phyloP scores from a whole-genome alignment of 30 jellyfish, hydroid and myxozoan species.

The Pseudorhiza aurosa region DNA sequence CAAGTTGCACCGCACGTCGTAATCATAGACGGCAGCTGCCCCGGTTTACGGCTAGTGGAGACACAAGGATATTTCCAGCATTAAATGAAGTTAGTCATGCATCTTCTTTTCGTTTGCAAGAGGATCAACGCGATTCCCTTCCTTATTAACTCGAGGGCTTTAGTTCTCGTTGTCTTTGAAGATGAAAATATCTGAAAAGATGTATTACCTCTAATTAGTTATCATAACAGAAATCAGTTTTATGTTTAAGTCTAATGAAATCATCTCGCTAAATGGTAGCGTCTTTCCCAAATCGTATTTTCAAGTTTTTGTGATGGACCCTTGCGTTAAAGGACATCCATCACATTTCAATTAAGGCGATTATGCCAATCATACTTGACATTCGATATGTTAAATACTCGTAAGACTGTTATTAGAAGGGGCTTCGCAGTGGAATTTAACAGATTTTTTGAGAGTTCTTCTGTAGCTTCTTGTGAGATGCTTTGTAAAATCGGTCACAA shows the following conservation, averaged over 20 bases:
- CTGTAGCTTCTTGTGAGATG: slow-evolving; percentile 4
- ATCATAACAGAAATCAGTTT: neutral
- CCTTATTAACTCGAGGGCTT: neutral
- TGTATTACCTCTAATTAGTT: neutral
- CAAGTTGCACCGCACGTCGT: too few relatives aligned
- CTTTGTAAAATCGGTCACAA: neutral
- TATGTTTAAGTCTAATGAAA: neutral
- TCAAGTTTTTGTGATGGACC: neutral
- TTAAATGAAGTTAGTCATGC: neutral
- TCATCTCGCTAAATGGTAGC: neutral
- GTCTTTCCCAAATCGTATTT: neutral
- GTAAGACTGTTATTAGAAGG: slow-evolving; percentile 2
- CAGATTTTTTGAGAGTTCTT: slow-evolving; percentile 39
- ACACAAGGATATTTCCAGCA: neutral
- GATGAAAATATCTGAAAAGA: neutral
- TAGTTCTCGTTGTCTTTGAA: neutral
- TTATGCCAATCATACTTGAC: slow-evolving; percentile 16
- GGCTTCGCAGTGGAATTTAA: slow-evolving; percentile 16
- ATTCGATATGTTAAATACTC: neutral
- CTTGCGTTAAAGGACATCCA: neutral
- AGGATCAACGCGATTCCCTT: neutral
- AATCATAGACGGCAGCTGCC: neutral
- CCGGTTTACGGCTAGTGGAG: neutral
- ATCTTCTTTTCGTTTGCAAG: neutral
- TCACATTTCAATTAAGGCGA: too few relatives aligned